phyloP scores from a whole-genome alignment of 2,797 vertebrate genomes.

The Sardinella longiceps region DNA sequence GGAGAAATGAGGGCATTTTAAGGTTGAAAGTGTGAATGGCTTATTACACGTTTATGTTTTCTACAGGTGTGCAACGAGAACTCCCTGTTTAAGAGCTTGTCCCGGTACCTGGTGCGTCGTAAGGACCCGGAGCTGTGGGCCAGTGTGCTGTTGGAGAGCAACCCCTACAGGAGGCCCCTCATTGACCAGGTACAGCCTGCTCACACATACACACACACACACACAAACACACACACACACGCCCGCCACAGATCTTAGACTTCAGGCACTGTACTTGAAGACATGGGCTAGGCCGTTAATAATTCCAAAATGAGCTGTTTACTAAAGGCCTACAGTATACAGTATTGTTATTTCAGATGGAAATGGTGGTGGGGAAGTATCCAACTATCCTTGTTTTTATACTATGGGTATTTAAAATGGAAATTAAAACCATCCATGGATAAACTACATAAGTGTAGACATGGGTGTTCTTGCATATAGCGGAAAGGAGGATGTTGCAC shows the following conservation, averaged over 20 bases:
- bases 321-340: too few species aligned
- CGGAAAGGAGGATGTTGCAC: background rate
- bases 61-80: slow-evolving; percentile 94
- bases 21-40: background rate
- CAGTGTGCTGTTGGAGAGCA: slow-evolving; percentile 89
- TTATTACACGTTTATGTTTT: background rate
- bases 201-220: background rate
- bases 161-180: slow-evolving; percentile 87
- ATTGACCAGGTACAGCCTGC: slow-evolving; percentile 85
- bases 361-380: too few species aligned
- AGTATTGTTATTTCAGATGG: too few species aligned
- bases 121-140: slow-evolving; percentile 93
- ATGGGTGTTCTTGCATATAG: background rate
- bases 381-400: background rate
- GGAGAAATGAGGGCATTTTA: background rate
- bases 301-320: too few species aligned
- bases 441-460: background rate
- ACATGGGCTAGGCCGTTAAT: too few species aligned
- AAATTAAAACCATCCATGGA: background rate
- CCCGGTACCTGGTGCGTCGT: slow-evolving; percentile 89
- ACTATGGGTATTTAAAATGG: background rate
- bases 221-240: background rate
- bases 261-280: too few species aligned
- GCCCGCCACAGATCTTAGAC: too few species aligned
- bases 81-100: slow-evolving; percentile 93